phyloP scores from a whole-genome alignment of 2,888 invertebrate genomes.

The Agrochola lota region DNA sequence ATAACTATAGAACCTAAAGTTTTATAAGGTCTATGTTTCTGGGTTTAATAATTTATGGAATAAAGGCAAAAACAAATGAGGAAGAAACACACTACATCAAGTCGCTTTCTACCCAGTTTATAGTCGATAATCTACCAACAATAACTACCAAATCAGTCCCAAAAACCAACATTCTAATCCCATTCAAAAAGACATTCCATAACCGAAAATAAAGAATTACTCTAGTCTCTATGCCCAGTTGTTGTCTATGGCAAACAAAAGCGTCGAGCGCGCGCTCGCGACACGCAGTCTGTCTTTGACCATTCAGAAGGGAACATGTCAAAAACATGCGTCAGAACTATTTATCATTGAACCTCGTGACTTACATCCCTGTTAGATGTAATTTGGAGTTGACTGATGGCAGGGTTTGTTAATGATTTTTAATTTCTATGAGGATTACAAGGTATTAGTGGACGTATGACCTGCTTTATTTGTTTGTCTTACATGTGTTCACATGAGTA shows the following conservation, averaged over 20 bases:
- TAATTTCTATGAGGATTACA: conserved; percentile 84
- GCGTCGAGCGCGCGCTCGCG: conserved; percentile 70
- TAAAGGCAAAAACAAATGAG: not conserved
- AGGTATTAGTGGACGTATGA: conserved; percentile 70
- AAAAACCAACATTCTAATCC: conserved; percentile 62
- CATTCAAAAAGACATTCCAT: conserved; percentile 72
- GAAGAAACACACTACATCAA: not conserved
- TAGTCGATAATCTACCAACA: conserved; percentile 42
- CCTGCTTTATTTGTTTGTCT: conserved; percentile 69
- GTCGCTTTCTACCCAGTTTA: conserved; percentile 33
- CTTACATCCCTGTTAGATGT: conserved; percentile 66
- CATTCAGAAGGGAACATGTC: conserved; percentile 71
- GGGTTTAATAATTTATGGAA: not conserved
- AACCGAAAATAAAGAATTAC: conserved; percentile 73
- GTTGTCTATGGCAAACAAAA: conserved; percentile 80
- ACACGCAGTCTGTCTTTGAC: conserved; percentile 80
- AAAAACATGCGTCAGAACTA: conserved; percentile 72
- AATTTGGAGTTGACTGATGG: conserved; percentile 74
- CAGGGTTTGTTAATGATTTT: conserved; percentile 76
- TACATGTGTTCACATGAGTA: conserved; percentile 63
- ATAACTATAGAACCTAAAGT: not conserved
- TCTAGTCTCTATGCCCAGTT: conserved; percentile 66
- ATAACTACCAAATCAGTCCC: conserved; percentile 34
- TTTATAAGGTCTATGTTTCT: not conserved
- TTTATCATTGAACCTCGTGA: conserved; percentile 76